These are phyloP conservation scores for Eilema caniola DNA, from an alignment of 2,888 invertebrate species.

Conservation along the genomic window DNA sequence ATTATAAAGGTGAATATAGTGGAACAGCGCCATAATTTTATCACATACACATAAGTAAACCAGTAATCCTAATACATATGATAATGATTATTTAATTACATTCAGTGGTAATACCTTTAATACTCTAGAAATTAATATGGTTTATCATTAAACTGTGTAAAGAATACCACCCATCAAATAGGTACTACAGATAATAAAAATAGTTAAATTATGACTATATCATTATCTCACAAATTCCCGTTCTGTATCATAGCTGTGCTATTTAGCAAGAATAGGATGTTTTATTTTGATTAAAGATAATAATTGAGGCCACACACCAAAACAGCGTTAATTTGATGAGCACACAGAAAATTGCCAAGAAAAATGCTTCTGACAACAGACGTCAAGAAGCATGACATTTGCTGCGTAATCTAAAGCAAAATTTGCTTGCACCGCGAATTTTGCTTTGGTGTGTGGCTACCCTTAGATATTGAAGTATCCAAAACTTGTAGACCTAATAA, in stretches of 20 bases:
- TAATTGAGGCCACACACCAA: no score
- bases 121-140: not conserved
- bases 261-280: not conserved
- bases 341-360: no score
- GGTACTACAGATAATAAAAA: not conserved
- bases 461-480: not conserved
- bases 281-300: no score
- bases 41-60: slow-evolving; percentile 40
- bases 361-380: no score
- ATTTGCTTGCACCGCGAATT: no score
- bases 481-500: not conserved
- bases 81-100: not conserved
- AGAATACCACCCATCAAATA: not conserved
- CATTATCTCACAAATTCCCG: not conserved
- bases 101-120: not conserved
- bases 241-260: not conserved
- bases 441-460: no score
- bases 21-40: slow-evolving; percentile 25
- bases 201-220: not conserved
- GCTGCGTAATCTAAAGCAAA: no score
- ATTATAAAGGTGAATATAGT: no score
- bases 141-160: not conserved
- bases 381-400: no score
- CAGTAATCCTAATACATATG: not conserved
- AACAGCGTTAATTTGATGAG: no score